These are phyloP conservation scores for Varanus salvator DNA, from an alignment of 2,113 vertebrate species.

Conservation along the genomic window DNA sequence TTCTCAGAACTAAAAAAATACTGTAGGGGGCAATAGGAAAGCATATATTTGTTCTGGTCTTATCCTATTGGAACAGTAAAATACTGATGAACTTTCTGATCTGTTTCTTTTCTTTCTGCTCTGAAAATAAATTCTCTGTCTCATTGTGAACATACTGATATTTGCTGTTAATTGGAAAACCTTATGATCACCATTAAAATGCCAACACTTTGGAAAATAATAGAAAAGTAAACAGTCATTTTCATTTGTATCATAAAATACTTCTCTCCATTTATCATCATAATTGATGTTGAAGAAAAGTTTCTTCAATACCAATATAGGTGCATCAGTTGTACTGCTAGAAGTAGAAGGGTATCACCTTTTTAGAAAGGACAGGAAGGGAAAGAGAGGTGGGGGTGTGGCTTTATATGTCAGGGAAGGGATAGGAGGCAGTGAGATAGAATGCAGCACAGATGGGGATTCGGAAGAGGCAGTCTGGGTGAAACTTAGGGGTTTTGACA, in stretches of 20 bases:
- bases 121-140: constrained; percentile 72
- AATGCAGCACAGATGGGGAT: too few relatives aligned
- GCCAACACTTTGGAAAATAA: constrained; percentile 71
- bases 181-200: constrained; percentile 69
- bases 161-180: constrained; percentile 66
- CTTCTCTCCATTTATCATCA: constrained; percentile 54
- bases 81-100: constrained; percentile 72
- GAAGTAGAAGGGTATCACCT: too few relatives aligned
- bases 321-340: background rate
- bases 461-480: too few relatives aligned
- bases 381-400: too few relatives aligned
- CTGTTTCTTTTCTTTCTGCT: constrained; percentile 66
- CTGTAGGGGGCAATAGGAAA: constrained; percentile 58
- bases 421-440: too few relatives aligned
- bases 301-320: constrained; percentile 27
- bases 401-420: too few relatives aligned
- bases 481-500: too few relatives aligned
- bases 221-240: constrained; percentile 64
- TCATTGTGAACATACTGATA: constrained; percentile 61
- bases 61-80: constrained; percentile 67
- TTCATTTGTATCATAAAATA: constrained; percentile 72
- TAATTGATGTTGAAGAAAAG: constrained; percentile 66
- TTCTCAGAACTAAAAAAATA: constrained; percentile 49
- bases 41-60: constrained; percentile 70
- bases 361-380: too few relatives aligned